These are phyloP conservation scores for Heliconius nattereri DNA, from an alignment of 1,140 invertebrate species.

Conservation along the genomic window DNA sequence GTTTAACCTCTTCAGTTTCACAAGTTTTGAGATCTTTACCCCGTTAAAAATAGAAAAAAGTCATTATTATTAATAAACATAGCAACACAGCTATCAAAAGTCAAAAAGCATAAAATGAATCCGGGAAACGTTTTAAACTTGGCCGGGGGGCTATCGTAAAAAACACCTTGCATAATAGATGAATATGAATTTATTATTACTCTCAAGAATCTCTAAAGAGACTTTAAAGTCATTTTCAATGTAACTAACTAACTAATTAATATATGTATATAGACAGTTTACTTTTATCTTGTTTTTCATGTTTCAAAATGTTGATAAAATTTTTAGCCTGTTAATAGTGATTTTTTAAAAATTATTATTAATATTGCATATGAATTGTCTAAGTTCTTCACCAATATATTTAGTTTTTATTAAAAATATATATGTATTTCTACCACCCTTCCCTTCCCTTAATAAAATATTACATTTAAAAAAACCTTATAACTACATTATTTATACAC, in stretches of 20 bases:
- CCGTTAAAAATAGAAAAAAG: background rate
- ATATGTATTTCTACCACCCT: too few relatives aligned
- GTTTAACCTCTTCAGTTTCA: too few relatives aligned
- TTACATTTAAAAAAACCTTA: background rate
- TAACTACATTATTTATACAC: background rate
- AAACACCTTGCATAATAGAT: conserved; percentile 19
- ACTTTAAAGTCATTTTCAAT: conserved; percentile 11
- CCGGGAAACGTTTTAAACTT: conserved; percentile 26
- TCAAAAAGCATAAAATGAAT: conserved; percentile 19
- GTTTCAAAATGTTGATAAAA: background rate
- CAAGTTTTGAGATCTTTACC: too few relatives aligned
- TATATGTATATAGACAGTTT: background rate
- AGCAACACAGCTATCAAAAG: conserved; percentile 4
- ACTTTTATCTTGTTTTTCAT: background rate
- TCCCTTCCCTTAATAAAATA: too few relatives aligned
- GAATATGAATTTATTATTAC: conserved; percentile 29
- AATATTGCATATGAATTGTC: too few relatives aligned
- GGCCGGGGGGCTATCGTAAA: conserved; percentile 21
- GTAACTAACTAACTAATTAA: too few relatives aligned
- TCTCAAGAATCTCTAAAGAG: conserved; percentile 18
- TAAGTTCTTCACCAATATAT: too few relatives aligned
- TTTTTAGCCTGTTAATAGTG: background rate
- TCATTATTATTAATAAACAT: background rate
- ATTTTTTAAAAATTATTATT: too few relatives aligned
- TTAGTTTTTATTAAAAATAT: too few relatives aligned